A percentile compares a stretch with the other conserved stretches of the same genome.
Conservation (phyloP, 2,113 vertebrate genomes). For the Labeo rohita region DNA sequence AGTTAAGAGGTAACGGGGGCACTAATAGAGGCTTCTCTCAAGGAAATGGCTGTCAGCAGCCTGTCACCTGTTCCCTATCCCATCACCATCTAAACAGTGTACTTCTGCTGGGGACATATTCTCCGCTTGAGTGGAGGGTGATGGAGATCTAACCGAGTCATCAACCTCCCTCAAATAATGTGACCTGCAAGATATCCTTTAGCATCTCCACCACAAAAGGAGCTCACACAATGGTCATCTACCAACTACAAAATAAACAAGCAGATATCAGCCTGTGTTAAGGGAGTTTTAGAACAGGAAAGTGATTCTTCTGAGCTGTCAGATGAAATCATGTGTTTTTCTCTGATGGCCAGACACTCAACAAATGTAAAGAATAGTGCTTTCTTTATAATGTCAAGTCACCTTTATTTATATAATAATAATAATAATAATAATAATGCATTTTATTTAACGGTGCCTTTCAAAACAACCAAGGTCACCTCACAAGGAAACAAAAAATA, state of each 20-base stretch:
- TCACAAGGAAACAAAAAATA: too few species aligned
- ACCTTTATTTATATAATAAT: not conserved
- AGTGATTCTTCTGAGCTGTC: conserved; percentile 85
- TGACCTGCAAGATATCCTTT: conserved; percentile 84
- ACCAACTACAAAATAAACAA: conserved; percentile 90
- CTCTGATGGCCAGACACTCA: conserved; percentile 44
- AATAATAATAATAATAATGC: too few species aligned
- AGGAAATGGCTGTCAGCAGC: conserved; percentile 55
- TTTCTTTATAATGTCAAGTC: not conserved
- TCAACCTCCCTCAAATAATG: conserved; percentile 89
- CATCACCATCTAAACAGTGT: conserved; percentile 56
- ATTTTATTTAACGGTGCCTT: too few species aligned
- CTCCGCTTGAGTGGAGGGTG: conserved; percentile 80
- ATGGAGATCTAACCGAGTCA: conserved; percentile 87
- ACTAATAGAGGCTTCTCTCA: conserved; percentile 61
- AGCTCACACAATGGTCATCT: conserved; percentile 86
- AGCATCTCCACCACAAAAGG: conserved; percentile 76
- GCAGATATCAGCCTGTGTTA: conserved; percentile 84
- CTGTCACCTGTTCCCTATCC: conserved; percentile 57
- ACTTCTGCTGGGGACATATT: conserved; percentile 75
- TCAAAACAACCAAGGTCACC: too few species aligned
- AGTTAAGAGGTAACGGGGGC: conserved; percentile 38
- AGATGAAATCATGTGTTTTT: conserved; percentile 77
- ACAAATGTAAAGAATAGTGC: not conserved
- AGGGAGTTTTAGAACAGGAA: conserved; percentile 82